Evolutionary conservation across 2,113 vertebrate species (phyloP).

Genomic region (Physeter macrocephalus): DNA sequence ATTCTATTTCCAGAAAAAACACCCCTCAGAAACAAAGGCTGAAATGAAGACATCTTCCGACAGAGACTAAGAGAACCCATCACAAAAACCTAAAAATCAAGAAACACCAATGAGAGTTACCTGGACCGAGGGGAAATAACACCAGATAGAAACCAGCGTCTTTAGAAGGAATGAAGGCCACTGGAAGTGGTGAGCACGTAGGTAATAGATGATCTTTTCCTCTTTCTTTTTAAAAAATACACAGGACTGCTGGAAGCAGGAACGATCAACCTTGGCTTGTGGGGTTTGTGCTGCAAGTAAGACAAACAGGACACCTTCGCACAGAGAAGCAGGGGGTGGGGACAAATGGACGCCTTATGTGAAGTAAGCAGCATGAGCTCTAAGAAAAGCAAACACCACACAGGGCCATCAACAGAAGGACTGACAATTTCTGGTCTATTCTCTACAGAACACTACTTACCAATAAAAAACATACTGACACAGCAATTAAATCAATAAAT

Average conservation of each 20-base stretch:
- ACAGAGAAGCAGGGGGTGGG: background rate
- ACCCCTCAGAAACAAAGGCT: background rate
- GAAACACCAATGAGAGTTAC: background rate
- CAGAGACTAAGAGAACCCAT: background rate
- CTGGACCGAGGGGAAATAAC: background rate
- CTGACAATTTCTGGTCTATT: background rate
- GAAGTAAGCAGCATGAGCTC: no score
- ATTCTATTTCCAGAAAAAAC: background rate
- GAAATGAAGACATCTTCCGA: background rate
- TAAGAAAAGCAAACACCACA: background rate
- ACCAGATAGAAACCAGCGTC: background rate
- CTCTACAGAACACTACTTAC: background rate
- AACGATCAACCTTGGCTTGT: background rate
- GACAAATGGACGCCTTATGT: accelerated
- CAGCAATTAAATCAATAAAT: background rate
- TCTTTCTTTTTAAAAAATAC: background rate
- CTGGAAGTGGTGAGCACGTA: background rate
- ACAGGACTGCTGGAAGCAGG: background rate
- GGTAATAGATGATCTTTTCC: background rate
- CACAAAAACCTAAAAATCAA: background rate
- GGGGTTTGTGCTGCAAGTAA: background rate
- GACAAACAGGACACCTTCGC: accelerated
- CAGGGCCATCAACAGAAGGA: background rate
- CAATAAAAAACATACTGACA: background rate
- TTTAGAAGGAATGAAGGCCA: background rate